Base-by-base conservation (phyloP, 2,797 vertebrate genomes). In the Megaceryle alcyon region DNA sequence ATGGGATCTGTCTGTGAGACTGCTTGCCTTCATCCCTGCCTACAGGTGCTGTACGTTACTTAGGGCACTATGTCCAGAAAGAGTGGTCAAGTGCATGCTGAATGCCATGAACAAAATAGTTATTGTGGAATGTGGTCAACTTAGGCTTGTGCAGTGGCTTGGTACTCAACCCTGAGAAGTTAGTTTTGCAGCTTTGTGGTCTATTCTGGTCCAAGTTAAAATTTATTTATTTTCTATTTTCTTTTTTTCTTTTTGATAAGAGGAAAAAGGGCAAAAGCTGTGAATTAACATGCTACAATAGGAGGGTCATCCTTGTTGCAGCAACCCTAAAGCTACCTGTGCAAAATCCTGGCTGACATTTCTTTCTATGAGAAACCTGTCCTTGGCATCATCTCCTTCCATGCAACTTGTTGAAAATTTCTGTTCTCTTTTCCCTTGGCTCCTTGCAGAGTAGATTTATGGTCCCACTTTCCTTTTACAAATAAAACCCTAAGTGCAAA, bases 401-500 rank as follows among this genome's bases (percentile, higher is more conserved):
- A 8, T 29, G 39, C 46, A 82, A 83, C 69, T 87, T 83, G 79
- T 37, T 96, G 88, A 95, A 93, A 92, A 80, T 59, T 43, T 89
- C 71, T 94, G 16, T 89, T 61, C 23, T 95, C 68, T 93, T 65
- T 88, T 92, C 46, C 53, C 65, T 65, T 87, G 91, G 79, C 82
- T 94, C 76, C 83, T 93, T 87, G 54, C 49, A 71, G 72, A 68
- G 65, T 61, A 93, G 87, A 95, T 91, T 96, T 96, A 94, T 76
- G 51, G 65, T 78, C 82, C 82, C 49, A 73, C 88, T 96, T 92
- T 76, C 51, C 51, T 94, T 96, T 88, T 81, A 89, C 85, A 94
- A 94, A 96, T 83, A 95, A 96, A 95, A 83, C n/a, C 51, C 54
- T 23, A 79, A 93, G 82, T 39, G 51, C 89, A 92, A 93, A 96